Evolutionary conservation across 2,113 vertebrate species (phyloP).

Genomic region (Mastomys coucha): DNA sequence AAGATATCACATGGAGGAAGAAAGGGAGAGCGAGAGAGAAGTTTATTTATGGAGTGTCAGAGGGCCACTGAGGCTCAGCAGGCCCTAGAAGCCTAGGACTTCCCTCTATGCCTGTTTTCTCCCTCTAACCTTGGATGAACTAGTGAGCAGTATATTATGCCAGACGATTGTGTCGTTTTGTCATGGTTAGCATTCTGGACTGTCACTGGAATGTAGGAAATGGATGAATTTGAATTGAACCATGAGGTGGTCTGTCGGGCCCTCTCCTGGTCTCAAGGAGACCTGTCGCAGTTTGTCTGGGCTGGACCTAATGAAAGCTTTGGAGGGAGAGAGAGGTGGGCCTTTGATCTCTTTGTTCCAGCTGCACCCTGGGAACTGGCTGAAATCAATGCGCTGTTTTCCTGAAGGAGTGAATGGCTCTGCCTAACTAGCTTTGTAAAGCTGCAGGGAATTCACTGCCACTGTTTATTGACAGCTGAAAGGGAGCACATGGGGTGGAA

Average conservation of each 20-base stretch:
- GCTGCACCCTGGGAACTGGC: slow-evolving; percentile 88
- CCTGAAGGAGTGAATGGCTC: slow-evolving; percentile 88
- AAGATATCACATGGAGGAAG: slow-evolving; percentile 36
- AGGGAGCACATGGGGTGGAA: slow-evolving; percentile 88
- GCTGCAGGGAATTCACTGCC: slow-evolving; percentile 85
- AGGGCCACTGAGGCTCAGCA: slow-evolving; percentile 63
- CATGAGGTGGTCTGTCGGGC: slow-evolving; percentile 79
- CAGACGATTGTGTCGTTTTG: slow-evolving; percentile 83
- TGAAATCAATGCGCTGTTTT: slow-evolving; percentile 91
- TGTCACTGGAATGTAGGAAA: slow-evolving; percentile 85
- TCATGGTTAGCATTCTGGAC: slow-evolving; percentile 84
- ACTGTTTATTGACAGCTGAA: slow-evolving; percentile 91
- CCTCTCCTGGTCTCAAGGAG: slow-evolving; percentile 78
- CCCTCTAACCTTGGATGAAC: slow-evolving; percentile 88
- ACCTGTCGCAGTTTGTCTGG: slow-evolving; percentile 85
- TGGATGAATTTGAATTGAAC: slow-evolving; percentile 83
- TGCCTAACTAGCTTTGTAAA: slow-evolving; percentile 90
- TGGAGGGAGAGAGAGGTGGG: slow-evolving; percentile 87
- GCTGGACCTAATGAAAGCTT: slow-evolving; percentile 79
- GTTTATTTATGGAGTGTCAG: slow-evolving; percentile 81
- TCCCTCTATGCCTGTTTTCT: slow-evolving; percentile 81
- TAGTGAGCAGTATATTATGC: slow-evolving; percentile 86
- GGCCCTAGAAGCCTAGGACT: slow-evolving; percentile 71
- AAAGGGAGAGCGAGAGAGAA: slow-evolving; percentile 60
- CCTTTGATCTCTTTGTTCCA: slow-evolving; percentile 90